Evolutionary conservation across 2,113 vertebrate genomes (phyloP), one percentile per base, ranked within the genome.

Genomic region (Oophaga pumilio): DNA sequence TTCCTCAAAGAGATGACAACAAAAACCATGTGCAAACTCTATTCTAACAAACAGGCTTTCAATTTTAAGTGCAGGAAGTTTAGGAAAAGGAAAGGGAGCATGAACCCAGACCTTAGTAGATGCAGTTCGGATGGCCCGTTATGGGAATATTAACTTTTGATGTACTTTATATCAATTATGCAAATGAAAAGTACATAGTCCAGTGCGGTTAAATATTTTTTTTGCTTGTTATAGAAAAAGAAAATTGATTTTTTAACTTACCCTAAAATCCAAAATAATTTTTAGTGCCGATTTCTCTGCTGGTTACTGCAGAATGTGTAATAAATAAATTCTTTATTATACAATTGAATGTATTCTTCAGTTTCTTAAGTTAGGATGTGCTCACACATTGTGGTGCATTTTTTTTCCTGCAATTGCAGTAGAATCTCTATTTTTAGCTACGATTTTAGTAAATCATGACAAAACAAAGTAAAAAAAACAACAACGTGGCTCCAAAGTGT

Each of bases 1-100:
- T 88, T 89, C 86, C 88, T 84, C 33, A 53, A 0, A 2, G 0
- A 60, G 69, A 77, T 59, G 81, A 69, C 79, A 89, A 88, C 64
- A 90, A 88, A 85, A 91, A 89, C 83, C 90, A 90, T 85, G 24
- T 33, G 76, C 68, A 81, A 69, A 56, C 74, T 90, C 85, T 68
- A 80, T 86, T 88, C 71, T 89, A 24, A 78, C 1, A 2, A 43
- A 73, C 89, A 82, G 52, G 33, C 71, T 49, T 60, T 89, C 24
- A 22, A 79, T 90, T 89, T 82, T 76, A 28, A 43, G 82, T 56
- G 64, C 89, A 90, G 2, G 26, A 92, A 85, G 28, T 74, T 85
- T 88, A 86, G 73, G 56, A 6, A 11, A 79, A 91, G 91, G 89
- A 92, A 92, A 88, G 24, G 13, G 20, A 17, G 73, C 7, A 49